Conservation (phyloP, 2,888 invertebrate genomes). For the Lordiphosa andalusiaca region DNA sequence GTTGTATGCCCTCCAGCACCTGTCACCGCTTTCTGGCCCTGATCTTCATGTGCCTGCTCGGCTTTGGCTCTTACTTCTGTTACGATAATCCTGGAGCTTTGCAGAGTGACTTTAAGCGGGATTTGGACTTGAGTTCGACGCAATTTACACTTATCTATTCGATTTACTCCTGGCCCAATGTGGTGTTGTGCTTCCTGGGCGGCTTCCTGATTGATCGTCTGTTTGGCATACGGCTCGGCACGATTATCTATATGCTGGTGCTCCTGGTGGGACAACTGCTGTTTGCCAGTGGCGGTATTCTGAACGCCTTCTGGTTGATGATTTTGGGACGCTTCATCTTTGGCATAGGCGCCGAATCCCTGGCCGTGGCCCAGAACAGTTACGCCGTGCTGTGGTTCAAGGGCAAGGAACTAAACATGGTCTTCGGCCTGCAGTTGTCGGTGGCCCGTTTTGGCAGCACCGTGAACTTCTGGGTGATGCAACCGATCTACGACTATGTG, state of each 20-base stretch:
- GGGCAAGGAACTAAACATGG: slow-evolving; percentile 98
- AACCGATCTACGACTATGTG: slow-evolving; percentile 90
- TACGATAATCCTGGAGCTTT: slow-evolving; percentile 98
- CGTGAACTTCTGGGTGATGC: slow-evolving; percentile 96
- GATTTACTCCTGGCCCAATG: slow-evolving; percentile 99
- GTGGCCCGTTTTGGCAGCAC: slow-evolving; percentile 97
- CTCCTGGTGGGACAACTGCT: slow-evolving; percentile 93
- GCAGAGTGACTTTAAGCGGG: slow-evolving; percentile 90
- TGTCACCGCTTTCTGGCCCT: slow-evolving; percentile 92
- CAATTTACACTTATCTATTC: slow-evolving; percentile 94
- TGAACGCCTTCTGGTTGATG: slow-evolving; percentile 95
- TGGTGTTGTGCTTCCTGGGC: slow-evolving; percentile 96
- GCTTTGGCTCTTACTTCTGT: slow-evolving; percentile 98
- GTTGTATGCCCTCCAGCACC: slow-evolving; percentile 86
- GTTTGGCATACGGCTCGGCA: slow-evolving; percentile 95
- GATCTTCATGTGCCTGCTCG: slow-evolving; percentile 95
- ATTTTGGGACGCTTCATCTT: slow-evolving; percentile 95
- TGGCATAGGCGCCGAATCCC: slow-evolving; percentile 97
- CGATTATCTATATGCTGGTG: slow-evolving; percentile 93
- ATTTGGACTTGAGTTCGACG: slow-evolving; percentile 88
- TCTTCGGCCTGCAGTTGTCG: slow-evolving; percentile 97
- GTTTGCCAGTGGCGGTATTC: slow-evolving; percentile 92
- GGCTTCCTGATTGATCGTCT: slow-evolving; percentile 97
- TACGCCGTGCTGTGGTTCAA: slow-evolving; percentile 99
- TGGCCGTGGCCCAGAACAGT: slow-evolving; percentile 97